Conservation (phyloP, 2,797 vertebrate species). For the Gallinago stenura region DNA sequence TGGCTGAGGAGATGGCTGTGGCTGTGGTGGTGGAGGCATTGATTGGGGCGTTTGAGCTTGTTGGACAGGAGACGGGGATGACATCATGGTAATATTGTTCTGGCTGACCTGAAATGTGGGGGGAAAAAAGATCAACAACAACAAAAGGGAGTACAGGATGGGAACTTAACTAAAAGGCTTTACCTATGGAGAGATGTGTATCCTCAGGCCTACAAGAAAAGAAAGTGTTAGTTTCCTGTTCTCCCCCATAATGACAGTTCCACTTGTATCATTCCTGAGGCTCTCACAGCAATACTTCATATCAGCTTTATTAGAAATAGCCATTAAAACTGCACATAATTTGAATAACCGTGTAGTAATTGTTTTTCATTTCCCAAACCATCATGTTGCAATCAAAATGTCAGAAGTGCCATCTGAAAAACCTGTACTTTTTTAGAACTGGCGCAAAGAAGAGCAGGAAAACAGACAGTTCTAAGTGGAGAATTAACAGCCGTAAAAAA, state of each 20-base stretch:
- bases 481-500: not conserved
- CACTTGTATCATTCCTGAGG: not conserved
- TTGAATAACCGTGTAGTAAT: not conserved
- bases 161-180: constrained; percentile 30
- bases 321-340: not conserved
- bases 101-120: constrained; percentile 82
- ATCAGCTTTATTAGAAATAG: not conserved
- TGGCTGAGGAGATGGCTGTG: constrained; percentile 92
- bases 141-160: not conserved
- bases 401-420: not conserved
- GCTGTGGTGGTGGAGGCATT: constrained; percentile 93
- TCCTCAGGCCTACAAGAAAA: constrained; percentile 40
- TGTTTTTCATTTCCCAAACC: not conserved
- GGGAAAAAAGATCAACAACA: not conserved
- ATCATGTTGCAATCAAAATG: not conserved
- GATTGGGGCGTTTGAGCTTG: constrained; percentile 90
- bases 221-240: not conserved
- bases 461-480: not conserved
- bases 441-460: not conserved
- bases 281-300: not conserved
- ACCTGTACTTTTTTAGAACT: not conserved
- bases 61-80: constrained; percentile 91
- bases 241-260: not conserved
- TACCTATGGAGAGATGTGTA: not conserved
- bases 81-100: constrained; percentile 87